These are phyloP conservation scores for Piscicola geometra DNA, from an alignment of 2,888 invertebrate genomes.

Conservation along the genomic window DNA sequence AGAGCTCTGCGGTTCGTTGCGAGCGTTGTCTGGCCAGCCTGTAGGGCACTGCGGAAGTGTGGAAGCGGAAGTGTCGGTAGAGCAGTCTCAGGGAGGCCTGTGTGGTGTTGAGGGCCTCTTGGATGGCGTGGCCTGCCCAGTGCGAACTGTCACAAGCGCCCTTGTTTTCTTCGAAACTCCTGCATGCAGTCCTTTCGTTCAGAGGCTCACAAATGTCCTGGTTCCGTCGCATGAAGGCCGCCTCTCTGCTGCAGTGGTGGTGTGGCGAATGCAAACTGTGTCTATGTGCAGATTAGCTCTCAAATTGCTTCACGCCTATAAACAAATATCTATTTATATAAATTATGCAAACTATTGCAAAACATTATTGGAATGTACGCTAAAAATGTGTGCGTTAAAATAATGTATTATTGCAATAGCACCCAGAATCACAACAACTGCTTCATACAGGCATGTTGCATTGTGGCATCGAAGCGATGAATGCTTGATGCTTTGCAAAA, in stretches of 20 bases:
- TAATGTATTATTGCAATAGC: too few relatives aligned
- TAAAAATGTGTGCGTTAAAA: too few relatives aligned
- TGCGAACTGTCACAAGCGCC: background rate
- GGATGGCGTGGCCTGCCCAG: constrained; percentile 30
- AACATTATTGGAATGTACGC: too few relatives aligned
- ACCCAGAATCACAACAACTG: too few relatives aligned
- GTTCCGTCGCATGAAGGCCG: background rate
- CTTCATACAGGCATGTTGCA: too few relatives aligned
- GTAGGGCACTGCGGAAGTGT: constrained; percentile 2
- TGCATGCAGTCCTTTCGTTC: constrained; percentile 17
- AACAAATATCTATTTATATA: too few relatives aligned
- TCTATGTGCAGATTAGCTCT: too few relatives aligned
- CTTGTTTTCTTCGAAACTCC: background rate
- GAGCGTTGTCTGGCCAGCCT: background rate
- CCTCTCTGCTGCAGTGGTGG: background rate
- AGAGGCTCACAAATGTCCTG: constrained; percentile 5
- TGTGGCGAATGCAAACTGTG: too few relatives aligned
- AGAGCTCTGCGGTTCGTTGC: background rate
- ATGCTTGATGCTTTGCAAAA: too few relatives aligned
- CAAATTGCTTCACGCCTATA: too few relatives aligned
- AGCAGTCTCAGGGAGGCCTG: background rate
- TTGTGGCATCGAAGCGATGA: too few relatives aligned
- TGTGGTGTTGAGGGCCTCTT: constrained; percentile 23
- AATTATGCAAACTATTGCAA: too few relatives aligned
- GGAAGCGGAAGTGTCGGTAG: constrained; percentile 1